These are phyloP conservation scores for Hyaena hyaena DNA, from an alignment of 2,113 vertebrate species.

Conservation along the genomic window DNA sequence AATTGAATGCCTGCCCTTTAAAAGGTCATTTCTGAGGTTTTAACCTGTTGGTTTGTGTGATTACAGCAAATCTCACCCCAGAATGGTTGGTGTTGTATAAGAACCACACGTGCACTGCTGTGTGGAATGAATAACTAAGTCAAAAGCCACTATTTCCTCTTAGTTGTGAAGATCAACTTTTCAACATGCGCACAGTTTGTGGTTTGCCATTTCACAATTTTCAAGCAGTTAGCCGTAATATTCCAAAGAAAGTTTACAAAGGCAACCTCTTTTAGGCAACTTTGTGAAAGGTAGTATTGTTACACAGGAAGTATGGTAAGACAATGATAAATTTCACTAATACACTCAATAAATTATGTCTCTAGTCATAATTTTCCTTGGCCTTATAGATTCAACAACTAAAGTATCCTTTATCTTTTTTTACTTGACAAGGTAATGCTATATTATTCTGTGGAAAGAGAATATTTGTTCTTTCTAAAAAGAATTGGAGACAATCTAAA, in stretches of 20 bases:
- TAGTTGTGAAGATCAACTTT: constrained; percentile 61
- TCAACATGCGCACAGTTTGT: background rate
- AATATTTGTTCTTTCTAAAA: constrained; percentile 40
- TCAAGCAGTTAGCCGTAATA: constrained; percentile 30
- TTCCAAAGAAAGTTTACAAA: constrained; percentile 34
- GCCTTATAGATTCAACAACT: constrained; percentile 37
- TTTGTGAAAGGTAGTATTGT: constrained; percentile 42
- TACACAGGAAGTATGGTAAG: background rate
- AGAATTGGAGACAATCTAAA: constrained; percentile 23
- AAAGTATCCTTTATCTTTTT: constrained; percentile 39
- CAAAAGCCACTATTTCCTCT: constrained; percentile 64
- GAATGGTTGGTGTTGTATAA: constrained; percentile 45
- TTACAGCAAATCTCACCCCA: constrained; percentile 65
- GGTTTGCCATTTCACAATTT: constrained; percentile 53
- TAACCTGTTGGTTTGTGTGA: constrained; percentile 69
- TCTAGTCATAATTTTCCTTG: constrained; percentile 36
- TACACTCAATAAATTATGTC: constrained; percentile 21
- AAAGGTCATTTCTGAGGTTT: constrained; percentile 76
- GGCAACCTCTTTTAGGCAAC: background rate
- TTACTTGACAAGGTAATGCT: background rate
- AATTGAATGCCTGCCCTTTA: constrained; percentile 74
- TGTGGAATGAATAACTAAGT: constrained; percentile 55
- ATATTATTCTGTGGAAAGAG: constrained; percentile 29
- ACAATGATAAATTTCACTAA: constrained; percentile 44
- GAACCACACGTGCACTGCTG: constrained; percentile 51